Base-by-base conservation (phyloP, 2,888 invertebrate genomes). In the Tenthredo notha region DNA sequence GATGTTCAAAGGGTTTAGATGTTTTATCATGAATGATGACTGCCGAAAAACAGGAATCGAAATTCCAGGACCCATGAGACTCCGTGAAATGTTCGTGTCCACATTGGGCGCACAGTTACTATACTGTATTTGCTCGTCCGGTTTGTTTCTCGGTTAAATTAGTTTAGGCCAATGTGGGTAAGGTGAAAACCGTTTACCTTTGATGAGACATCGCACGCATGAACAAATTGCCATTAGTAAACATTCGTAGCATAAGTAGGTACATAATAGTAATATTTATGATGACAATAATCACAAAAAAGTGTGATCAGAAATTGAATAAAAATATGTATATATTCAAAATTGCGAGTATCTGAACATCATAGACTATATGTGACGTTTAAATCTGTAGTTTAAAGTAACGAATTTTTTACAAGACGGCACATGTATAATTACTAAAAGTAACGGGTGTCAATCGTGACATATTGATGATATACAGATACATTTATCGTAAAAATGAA, bases 191-290 rank as follows among this genome's bases (percentile, higher is more conserved):
- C 9, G 21, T 75, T 70, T 43, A 75, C 43, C 47, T 77, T 54
- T 25, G 54, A 29, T 43, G 25, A 43, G 6, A 43, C 43, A 21
- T 54, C 33, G 18, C 21, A 61, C 80, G 80, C 80, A 40, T 61
- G 58, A 80, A 21, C 5, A 80, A 80, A 80, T 80, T 80, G 80
- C 80, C 80, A 80, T 80, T 80, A 77, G 40, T 54, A 50, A 77
- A 29, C 50, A 77, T 29, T 50, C n/a, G 29, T 12, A 54, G 12
- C 33, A n/a, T 21, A 47, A 5, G 7, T 50, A 50, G 4, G 10
- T 77, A 50, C 15, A 47, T 18, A 29, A 72, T 40, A n/a, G n/a
- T 15, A 72, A 61, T 61, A 25, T 25, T 25, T 61, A 21, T 74
- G 25, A 67, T 70, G 21, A 67, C 7, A 18, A 33, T 61, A 67